Base-by-base conservation (phyloP, 37 sponge, comb jelly and placozoan species). In the Haliclona indistincta region DNA sequence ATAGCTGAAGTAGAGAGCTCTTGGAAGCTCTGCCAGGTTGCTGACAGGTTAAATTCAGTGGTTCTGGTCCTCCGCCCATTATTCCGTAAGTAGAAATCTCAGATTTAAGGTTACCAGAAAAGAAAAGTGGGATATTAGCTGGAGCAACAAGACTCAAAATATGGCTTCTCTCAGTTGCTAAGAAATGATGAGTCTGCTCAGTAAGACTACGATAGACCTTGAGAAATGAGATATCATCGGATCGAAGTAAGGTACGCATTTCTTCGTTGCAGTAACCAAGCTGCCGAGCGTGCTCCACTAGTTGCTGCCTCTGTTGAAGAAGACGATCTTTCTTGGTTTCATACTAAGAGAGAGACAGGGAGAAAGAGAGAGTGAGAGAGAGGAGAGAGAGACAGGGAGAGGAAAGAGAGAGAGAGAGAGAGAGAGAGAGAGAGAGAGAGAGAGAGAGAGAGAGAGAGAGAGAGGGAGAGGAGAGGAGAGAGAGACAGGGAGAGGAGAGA, bases 11-110 rank as follows among this genome's bases (percentile, higher is more conserved):
- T 36, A 80, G 26, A 61, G 79, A 79, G 39, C 63, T 63, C 30
- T 56, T 61, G 7, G 11, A 26, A 26, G n/a, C 6, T n/a, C n/a
- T n/a, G 13, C 26, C 26, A 25, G n/a, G 26, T 25, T 26, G 60
- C 29, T 58, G 37, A 36, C 49, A 71, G 1, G 44, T 42, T 1
- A 88, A 28, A 26, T 88, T 82, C 1, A 54, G 69, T 0, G 90
- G 90, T 1, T 64, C 74, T 1, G 71, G 62, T 10, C 90, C 90
- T 39, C 90, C 90, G 0, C 90, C 84, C 29, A 89, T 77, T 11
- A 81, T 81, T 51, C 90, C 90, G 3, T 79, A 66, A 20, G 55
- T 56, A 34, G 19, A 11, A 22, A 81, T 40, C 45, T 79, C 42
- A 20, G 39, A 34, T 26, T 38, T 45, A 19, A 86, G 40, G 3